Percentiles rank a stretch among this genome's conserved stretches.
phyloP scores from a whole-genome alignment of 2,113 vertebrate species.

The Podarcis muralis region DNA sequence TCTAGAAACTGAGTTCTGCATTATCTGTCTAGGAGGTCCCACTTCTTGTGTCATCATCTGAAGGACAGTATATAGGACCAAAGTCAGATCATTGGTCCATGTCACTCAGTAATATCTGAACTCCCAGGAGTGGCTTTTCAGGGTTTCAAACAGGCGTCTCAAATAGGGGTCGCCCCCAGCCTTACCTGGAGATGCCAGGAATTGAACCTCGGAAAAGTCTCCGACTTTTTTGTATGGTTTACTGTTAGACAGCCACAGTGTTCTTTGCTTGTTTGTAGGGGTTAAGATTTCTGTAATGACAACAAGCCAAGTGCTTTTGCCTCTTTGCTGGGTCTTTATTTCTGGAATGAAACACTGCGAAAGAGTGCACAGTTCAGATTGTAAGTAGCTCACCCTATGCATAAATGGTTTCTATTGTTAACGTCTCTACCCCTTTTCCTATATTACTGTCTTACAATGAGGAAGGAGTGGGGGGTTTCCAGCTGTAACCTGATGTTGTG shows the following conservation, averaged over 20 bases:
- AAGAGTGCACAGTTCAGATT: neutral
- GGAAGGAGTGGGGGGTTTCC: neutral
- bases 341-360: neutral
- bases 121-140: no score
- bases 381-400: neutral
- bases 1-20: no score
- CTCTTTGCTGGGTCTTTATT: neutral
- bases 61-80: no score
- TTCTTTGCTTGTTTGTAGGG: neutral
- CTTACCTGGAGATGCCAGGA: no score
- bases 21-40: no score
- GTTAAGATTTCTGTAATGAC: neutral
- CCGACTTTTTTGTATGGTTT: neutral
- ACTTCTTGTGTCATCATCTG: no score
- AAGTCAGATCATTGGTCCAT: no score
- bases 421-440: neutral
- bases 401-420: constrained; percentile 1
- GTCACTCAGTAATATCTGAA: no score
- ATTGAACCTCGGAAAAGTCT: neutral
- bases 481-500: neutral
- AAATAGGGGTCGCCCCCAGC: no score
- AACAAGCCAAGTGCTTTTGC: neutral
- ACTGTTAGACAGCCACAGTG: neutral
- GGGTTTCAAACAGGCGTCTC: no score
- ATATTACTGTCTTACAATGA: neutral